Base-by-base conservation (phyloP, 2,888 invertebrate genomes). In the Ennomos erosarius region DNA sequence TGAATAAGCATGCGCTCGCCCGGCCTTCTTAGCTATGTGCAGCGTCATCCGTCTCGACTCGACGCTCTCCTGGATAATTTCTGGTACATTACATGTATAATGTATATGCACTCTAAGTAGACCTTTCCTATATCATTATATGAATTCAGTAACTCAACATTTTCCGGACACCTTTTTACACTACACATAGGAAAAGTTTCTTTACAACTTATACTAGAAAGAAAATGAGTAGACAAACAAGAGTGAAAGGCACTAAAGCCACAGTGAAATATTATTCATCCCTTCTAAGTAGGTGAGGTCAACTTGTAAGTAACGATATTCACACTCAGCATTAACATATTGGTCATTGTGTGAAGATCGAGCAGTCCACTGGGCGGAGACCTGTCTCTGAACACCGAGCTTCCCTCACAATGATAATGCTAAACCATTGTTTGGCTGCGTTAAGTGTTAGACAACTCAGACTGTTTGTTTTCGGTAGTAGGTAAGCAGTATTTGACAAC, bases 381-480 rank as follows among this genome's bases (percentile, higher is more conserved):
- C 68, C 76, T 78, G 80, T 74, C 79, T 76, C 70, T 46, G 60
- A 59, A 64, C 71, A 65, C 67, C 70, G 71, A 69, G 75, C 66
- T 71, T 68, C 63, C 65, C 72, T 70, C 64, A 79, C 81, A 76
- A 84, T 85, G 84, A 81, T 81, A 78, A 76, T 75, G 74, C 76
- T 65, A 55, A 68, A 70, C 80, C 77, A 85, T 88, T 88, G 87
- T 87, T 82, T 70, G 65, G 68, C 74, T 68, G 73, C 74, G 78
- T 78, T 75, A 79, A 80, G 80, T 78, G 79, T 78, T 76, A 74
- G 71, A 72, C 73, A 73, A 75, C 71, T 75, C 75, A 79, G 74
- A 74, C 70, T 83, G 82, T 86, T 88, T 85, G 83, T 84, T 84
- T 84, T 81, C 84, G 71, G 85, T 84, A 82, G 82, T 82, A 58